A percentile compares a stretch with the other conserved stretches of the same genome.
phyloP scores from a whole-genome alignment of 1,140 invertebrate species.

The Lucilia cuprina region DNA sequence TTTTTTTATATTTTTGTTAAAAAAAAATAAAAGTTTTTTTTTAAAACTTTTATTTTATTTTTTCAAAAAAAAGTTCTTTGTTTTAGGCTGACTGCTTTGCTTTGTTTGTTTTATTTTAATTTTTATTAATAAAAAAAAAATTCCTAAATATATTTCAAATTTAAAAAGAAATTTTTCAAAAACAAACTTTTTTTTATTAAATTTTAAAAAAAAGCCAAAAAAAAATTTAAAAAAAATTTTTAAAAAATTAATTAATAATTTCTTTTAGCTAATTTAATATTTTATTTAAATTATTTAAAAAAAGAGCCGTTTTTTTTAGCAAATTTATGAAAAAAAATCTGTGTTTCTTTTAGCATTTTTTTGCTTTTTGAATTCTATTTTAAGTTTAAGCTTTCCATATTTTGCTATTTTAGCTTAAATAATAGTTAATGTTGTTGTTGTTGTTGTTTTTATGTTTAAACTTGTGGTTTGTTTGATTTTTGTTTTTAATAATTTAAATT shows the following conservation, averaged over 20 bases:
- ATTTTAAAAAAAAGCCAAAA: neutral
- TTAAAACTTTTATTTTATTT: neutral
- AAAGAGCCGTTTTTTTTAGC: too few species aligned
- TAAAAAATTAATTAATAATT: too few species aligned
- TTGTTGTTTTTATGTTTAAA: too few species aligned
- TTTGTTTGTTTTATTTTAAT: neutral
- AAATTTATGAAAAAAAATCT: neutral
- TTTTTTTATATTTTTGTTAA: neutral
- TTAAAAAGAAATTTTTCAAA: too few species aligned
- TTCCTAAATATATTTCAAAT: too few species aligned
- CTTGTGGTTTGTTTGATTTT: conserved; percentile 22
- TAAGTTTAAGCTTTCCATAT: neutral
- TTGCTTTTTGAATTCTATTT: conserved; percentile 25
- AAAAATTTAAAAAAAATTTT: too few species aligned
- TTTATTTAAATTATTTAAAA: too few species aligned
- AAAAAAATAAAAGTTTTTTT: neutral
- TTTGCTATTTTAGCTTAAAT: conserved; percentile 18
- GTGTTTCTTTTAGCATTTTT: too few species aligned
- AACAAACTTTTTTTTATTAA: neutral
- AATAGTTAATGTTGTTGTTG: conserved; percentile 32
- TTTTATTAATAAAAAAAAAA: too few species aligned
- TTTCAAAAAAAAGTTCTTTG: neutral
- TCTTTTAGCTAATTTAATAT: too few species aligned
- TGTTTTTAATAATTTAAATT: neutral
- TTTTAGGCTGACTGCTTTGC: conserved; percentile 26